phyloP scores from a whole-genome alignment of 2,113 vertebrate species.

The Cynoglossus semilaevis region DNA sequence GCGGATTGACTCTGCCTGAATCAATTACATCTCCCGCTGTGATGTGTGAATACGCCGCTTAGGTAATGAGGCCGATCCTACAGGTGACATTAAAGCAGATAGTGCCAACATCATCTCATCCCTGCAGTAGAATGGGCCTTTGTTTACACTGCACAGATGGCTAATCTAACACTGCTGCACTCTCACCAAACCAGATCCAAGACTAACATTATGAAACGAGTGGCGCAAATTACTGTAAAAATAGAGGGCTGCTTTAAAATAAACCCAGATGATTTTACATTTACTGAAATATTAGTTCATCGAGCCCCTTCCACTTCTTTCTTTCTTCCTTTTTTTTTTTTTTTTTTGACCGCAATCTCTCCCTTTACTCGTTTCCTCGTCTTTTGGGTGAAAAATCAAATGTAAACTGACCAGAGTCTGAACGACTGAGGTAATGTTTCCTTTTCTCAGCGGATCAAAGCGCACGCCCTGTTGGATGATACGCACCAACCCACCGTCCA shows the following conservation, averaged over 20 bases:
- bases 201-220: slow-evolving; percentile 82
- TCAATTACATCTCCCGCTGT: slow-evolving; percentile 11
- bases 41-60: slow-evolving; percentile 14
- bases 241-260: slow-evolving; percentile 79
- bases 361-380: slow-evolving; percentile 35
- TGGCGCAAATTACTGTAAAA: slow-evolving; percentile 81
- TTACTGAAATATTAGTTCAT: slow-evolving; percentile 81
- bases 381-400: slow-evolving; percentile 72
- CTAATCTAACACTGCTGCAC: slow-evolving; percentile 67
- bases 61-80: slow-evolving; percentile 10
- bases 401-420: slow-evolving; percentile 68
- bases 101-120: slow-evolving; percentile 55
- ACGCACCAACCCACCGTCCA: slow-evolving; percentile 28
- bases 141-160: slow-evolving; percentile 78
- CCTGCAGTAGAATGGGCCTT: slow-evolving; percentile 54
- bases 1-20: slow-evolving; percentile 8
- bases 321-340: slow-evolving; percentile 41
- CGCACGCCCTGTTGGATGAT: slow-evolving; percentile 36
- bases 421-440: slow-evolving; percentile 77
- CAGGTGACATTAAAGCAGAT: slow-evolving; percentile 45
- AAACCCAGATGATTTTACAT: slow-evolving; percentile 83
- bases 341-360: slow-evolving; percentile 43
- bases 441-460: slow-evolving; percentile 68
- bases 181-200: slow-evolving; percentile 76
- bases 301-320: slow-evolving; percentile 58